Base-by-base conservation (phyloP, 2,797 vertebrate genomes). In the Sphenodon punctatus region DNA sequence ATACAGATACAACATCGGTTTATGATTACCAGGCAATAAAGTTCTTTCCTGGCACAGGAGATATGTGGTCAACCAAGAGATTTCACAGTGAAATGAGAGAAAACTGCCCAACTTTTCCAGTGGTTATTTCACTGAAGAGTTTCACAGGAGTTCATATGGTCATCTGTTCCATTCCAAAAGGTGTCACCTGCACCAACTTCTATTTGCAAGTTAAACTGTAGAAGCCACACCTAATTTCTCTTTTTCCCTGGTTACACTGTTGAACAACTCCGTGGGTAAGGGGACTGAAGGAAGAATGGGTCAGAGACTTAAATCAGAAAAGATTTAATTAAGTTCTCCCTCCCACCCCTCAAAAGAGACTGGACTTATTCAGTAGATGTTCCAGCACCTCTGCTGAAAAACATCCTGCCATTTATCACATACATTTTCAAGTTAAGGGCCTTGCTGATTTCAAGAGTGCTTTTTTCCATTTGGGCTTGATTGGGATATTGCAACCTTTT, bases 341-440 rank as follows among this genome's bases (percentile, higher is more conserved):
- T 53, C 5, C 73, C 73, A 51, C 87, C 68, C 88, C 88, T 39
- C 87, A 5, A 81, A 77, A 61, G 83, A 77, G 43, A 77, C 15
- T 4, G n/a, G 10, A 55, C 67, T 66, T 68, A 41, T 51, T 68
- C 5, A 3, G 30, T 36, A 83, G 79, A n/a, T 75, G n/a, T n/a
- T n/a, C n/a, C n/a, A 30, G 19, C 56, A 10, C 11, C 30, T 34
- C 56, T 56, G n/a, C 16, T n/a, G 48, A 25, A n/a, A 14, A 48
- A n/a, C 14, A 51, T n/a, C 14, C n/a, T n/a, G 27, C 48, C 27
- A 51, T 25, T 51, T 51, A 51, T 15, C 48, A 27, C 48, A 51
- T 13, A 8, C 15, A 48, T 51, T 27, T 49, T 25, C 48, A 51
- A 51, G 25, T 51, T 13, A n/a, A n/a, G 48, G 25, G 27, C 48